Base-by-base conservation (phyloP, 2,797 vertebrate species). In the Austrolebias charrua region DNA sequence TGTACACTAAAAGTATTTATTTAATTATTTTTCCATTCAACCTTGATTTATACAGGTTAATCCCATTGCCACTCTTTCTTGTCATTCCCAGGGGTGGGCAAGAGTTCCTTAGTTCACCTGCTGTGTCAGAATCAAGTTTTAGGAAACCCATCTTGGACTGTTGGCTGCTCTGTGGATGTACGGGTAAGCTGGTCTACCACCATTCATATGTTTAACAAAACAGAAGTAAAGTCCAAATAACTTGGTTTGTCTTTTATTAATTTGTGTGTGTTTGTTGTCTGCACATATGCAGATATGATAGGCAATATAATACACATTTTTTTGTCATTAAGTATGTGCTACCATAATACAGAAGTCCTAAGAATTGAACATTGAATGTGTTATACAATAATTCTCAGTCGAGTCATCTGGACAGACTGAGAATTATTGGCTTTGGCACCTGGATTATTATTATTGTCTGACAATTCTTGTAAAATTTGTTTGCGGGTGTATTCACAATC, bases 141-240 rank as follows among this genome's bases (percentile, higher is more conserved):
- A 83, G 97, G 95, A 75, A 99, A 99, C 80, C 97, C 98, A 0
- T 99, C 97, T 0, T 99, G 98, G 97, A 98, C 98, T 0, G 97
- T 99, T 42, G 97, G 98, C 72, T 99, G 98, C 69, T 99, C 98
- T 0, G 95, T 98, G 88, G 97, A 98, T 69, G 95, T 99, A 40
- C 92, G 98, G 94, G 98, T 99, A 93, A 92, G 83, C 45, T 44
- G 20, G 15, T n/a, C 33, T 28, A 58, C 8, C n/a, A 43, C 5
- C 10, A 38, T 16, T 42, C 15, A 29, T 50, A 15, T 52, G 13
- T 15, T 16, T 10, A 44, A 9, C 8, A 10, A 38, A 38, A 11
- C 1, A 11, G 10, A 11, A 38, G 31, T 24, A 3, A 12, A 4
- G 4, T 8, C 43, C 15, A 44, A 16, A 44, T 20, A 2, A 16